Conservation (phyloP, 2,113 vertebrate genomes). For the Gambusia holbrooki region DNA sequence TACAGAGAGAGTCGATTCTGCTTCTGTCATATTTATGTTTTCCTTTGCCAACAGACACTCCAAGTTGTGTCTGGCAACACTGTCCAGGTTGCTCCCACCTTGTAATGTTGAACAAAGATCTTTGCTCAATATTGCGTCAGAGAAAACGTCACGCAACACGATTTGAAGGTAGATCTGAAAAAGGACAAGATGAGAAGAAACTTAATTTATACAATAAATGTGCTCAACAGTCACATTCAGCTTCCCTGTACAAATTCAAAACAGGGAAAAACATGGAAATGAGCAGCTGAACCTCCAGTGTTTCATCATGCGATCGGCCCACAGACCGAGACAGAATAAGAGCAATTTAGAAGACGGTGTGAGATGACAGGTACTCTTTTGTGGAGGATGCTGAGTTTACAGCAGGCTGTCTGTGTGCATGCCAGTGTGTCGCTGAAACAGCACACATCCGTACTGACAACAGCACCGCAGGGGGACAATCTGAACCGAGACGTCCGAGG, state of each 20-base stretch:
- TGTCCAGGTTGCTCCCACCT: conserved; percentile 19
- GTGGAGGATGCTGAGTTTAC: conserved; percentile 11
- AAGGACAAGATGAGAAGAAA: not conserved
- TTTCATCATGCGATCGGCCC: conserved; percentile 17
- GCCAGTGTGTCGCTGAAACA: conserved; percentile 29
- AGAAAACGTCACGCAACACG: not conserved
- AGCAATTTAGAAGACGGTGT: conserved; percentile 32
- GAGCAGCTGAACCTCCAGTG: conserved; percentile 10
- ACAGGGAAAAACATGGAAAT: not conserved
- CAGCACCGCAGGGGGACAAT: conserved; percentile 17
- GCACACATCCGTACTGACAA: conserved; percentile 41
- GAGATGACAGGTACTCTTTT: conserved; percentile 30
- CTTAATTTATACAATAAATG: not conserved
- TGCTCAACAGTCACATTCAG: too few relatives aligned
- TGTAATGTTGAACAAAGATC: conserved; percentile 24
- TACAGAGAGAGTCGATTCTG: not conserved
- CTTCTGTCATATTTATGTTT: conserved; percentile 12
- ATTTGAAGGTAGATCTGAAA: conserved; percentile 2
- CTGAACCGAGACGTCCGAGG: conserved; percentile 1
- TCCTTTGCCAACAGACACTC: conserved; percentile 29
- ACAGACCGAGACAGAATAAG: conserved; percentile 55
- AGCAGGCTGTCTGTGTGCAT: conserved; percentile 25
- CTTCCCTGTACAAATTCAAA: not conserved
- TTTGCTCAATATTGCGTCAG: not conserved
- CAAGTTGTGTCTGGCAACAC: conserved; percentile 21